Evolutionary conservation across 2,113 vertebrate genomes (phyloP).

Genomic region (Danionella cerebrum): DNA sequence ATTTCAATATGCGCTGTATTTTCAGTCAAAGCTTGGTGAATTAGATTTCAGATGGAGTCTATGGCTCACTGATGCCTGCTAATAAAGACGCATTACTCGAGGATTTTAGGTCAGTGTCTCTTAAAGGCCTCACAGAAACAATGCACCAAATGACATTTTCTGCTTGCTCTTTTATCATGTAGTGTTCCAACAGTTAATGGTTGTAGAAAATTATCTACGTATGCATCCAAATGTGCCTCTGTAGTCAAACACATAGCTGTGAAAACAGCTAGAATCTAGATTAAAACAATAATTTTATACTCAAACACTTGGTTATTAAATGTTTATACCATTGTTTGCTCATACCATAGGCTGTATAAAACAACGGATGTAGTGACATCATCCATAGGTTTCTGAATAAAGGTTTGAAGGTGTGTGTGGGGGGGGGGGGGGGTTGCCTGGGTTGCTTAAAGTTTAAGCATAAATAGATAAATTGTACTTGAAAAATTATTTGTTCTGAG

Average conservation of each 20-base stretch:
- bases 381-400: too few species aligned
- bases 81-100: slow-evolving; percentile 10
- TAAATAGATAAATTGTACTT: too few species aligned
- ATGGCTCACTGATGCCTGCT: neutral
- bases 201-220: neutral
- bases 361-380: too few species aligned
- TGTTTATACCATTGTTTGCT: too few species aligned
- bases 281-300: too few species aligned
- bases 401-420: too few species aligned
- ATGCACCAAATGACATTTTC: slow-evolving; percentile 17
- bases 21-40: neutral
- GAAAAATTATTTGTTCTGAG: too few species aligned
- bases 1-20: neutral
- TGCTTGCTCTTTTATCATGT: neutral
- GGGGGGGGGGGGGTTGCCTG: too few species aligned
- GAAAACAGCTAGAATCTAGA: too few species aligned
- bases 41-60: neutral
- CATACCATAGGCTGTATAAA: too few species aligned
- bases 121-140: neutral
- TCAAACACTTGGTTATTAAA: too few species aligned
- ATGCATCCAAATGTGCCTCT: neutral
- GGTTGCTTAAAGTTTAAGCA: too few species aligned
- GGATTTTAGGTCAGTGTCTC: neutral
- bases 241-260: neutral
- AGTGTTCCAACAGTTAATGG: neutral